Conservation (phyloP, 2,113 vertebrate species). For the Alaudala cheleensis region DNA sequence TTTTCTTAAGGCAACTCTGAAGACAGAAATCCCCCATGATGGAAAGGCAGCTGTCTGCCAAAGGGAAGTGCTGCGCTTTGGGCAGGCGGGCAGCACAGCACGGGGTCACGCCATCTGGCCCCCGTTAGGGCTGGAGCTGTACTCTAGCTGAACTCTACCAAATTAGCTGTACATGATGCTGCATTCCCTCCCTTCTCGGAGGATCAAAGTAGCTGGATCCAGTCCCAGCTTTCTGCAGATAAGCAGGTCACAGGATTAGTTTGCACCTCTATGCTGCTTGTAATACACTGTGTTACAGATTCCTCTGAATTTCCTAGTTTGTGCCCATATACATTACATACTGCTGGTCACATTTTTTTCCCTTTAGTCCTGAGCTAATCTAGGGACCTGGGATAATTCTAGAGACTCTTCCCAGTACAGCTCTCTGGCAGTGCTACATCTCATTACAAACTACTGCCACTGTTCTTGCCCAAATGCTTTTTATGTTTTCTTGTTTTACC, state of each 20-base stretch:
- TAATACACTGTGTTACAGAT: constrained; percentile 53
- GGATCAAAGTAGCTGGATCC: constrained; percentile 75
- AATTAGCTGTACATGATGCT: constrained; percentile 73
- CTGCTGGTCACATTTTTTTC: constrained; percentile 25
- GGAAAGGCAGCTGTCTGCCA: neutral
- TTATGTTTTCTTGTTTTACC: constrained; percentile 29
- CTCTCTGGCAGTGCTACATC: constrained; percentile 23
- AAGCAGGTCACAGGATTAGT: constrained; percentile 76
- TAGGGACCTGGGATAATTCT: constrained; percentile 31
- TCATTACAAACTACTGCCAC: neutral
- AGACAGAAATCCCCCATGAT: neutral
- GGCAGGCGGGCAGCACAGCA: neutral
- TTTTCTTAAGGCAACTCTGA: neutral
- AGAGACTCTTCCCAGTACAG: neutral
- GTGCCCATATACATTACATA: neutral
- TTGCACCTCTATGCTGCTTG: constrained; percentile 67
- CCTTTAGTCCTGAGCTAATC: constrained; percentile 34
- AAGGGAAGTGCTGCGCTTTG: neutral
- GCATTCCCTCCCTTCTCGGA: constrained; percentile 64
- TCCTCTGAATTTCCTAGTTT: constrained; percentile 65
- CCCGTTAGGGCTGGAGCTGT: constrained; percentile 22
- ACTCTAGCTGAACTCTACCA: constrained; percentile 74
- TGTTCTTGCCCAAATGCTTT: neutral
- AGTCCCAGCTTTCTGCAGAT: constrained; percentile 72
- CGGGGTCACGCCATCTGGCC: neutral